These are phyloP conservation scores for Acrocephalus kingi DNA, from an alignment of 2,113 vertebrate species.

Conservation along the genomic window DNA sequence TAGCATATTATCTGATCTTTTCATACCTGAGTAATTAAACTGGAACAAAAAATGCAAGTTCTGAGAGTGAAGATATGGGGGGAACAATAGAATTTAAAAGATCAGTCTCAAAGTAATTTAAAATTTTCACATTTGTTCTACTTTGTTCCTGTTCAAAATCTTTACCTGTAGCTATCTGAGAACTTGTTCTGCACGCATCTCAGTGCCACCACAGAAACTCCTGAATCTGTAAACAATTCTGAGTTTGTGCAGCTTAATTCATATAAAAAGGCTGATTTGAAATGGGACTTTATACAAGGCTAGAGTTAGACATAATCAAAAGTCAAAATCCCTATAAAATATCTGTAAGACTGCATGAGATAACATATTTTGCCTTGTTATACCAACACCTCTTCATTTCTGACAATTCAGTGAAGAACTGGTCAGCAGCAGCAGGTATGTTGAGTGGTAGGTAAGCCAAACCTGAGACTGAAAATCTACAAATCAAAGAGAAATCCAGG, in stretches of 20 bases:
- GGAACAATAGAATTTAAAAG: background rate
- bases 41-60: conserved; percentile 7
- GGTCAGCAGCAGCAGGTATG: background rate
- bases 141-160: background rate
- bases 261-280: background rate
- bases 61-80: background rate
- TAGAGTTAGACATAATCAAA: background rate
- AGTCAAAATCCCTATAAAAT: background rate
- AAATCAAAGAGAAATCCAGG: background rate
- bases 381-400: background rate
- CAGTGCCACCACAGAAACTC: background rate
- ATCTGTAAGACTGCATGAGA: background rate
- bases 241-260: background rate
- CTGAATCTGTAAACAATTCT: background rate
- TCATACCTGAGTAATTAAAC: background rate
- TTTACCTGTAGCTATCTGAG: background rate
- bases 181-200: background rate
- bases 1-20: conserved; percentile 8
- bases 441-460: background rate
- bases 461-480: background rate
- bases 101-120: background rate
- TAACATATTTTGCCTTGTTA: background rate
- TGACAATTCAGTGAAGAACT: background rate
- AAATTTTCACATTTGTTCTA: conserved; percentile 16
- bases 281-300: background rate